phyloP scores from a whole-genome alignment of 2,888 invertebrate genomes.

The Apamea epomidion region DNA sequence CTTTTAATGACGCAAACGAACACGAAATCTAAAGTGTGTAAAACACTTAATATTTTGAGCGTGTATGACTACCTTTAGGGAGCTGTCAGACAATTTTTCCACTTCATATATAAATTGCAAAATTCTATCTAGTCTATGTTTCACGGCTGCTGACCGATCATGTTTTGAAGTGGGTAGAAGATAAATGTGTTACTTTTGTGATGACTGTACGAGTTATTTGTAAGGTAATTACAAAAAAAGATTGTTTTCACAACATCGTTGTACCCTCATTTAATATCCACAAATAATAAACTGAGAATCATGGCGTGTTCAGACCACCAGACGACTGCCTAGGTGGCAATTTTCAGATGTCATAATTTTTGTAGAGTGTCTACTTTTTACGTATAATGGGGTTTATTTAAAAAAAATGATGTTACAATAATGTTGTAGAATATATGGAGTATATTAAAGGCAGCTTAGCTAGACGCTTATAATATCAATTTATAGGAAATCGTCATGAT shows the following conservation, averaged over 20 bases:
- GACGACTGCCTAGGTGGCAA: conserved; percentile 87
- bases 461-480: conserved; percentile 1
- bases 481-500: conserved; percentile 35
- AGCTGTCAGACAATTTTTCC: conserved; percentile 54
- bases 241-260: conserved; percentile 44
- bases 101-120: conserved; percentile 54
- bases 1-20: neutral
- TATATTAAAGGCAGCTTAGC: neutral
- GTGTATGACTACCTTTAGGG: conserved; percentile 23
- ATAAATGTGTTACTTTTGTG: conserved; percentile 89
- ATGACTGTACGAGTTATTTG: conserved; percentile 88
- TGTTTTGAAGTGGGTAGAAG: conserved; percentile 88
- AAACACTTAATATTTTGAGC: neutral
- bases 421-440: neutral
- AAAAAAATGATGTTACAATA: conserved; percentile 8
- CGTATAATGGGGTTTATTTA: conserved; percentile 30
- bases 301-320: conserved; percentile 61
- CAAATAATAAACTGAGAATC: conserved; percentile 47
- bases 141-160: conserved; percentile 85
- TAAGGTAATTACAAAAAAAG: conserved; percentile 82
- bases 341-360: conserved; percentile 83
- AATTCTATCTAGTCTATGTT: conserved; percentile 70
- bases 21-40: neutral
- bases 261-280: conserved; percentile 35
- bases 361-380: conserved; percentile 61